Conservation (phyloP, 2,797 vertebrate species). For the Lepus townsendii region DNA sequence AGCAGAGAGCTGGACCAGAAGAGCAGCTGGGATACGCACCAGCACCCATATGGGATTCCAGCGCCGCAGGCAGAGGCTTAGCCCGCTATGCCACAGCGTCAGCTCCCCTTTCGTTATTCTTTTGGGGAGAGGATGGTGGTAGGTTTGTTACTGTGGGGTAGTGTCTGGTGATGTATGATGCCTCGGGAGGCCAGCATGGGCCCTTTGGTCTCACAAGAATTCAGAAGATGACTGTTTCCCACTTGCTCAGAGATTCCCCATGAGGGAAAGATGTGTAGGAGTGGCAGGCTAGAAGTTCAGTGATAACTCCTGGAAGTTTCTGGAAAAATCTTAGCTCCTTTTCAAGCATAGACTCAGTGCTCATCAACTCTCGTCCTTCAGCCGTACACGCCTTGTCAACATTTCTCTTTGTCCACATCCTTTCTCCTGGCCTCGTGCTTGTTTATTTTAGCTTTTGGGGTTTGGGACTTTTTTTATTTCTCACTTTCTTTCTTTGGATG, state of each 20-base stretch:
- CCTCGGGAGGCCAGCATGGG: background rate
- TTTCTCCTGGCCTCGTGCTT: slow-evolving; percentile 64
- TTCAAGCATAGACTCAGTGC: background rate
- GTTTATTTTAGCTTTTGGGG: slow-evolving; percentile 54
- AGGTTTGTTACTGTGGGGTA: slow-evolving; percentile 33
- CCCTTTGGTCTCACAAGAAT: slow-evolving; percentile 54
- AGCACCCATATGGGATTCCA: too few species aligned
- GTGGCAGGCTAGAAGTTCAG: background rate
- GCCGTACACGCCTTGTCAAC: slow-evolving; percentile 2
- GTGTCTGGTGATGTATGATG: background rate
- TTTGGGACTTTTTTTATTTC: background rate
- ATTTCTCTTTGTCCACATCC: slow-evolving; percentile 73
- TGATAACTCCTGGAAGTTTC: slow-evolving; percentile 20
- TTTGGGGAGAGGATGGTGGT: slow-evolving; percentile 6
- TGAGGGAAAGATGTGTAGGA: background rate
- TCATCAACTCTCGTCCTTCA: slow-evolving; percentile 22
- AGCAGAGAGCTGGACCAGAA: too few species aligned
- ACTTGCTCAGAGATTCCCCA: background rate
- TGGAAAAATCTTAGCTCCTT: slow-evolving; percentile 49
- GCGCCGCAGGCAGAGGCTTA: too few species aligned
- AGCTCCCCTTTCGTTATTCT: slow-evolving; percentile 38
- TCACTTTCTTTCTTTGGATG: slow-evolving; percentile 27
- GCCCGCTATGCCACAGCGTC: too few species aligned
- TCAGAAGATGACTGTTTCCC: slow-evolving; percentile 41
- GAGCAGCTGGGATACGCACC: too few species aligned